Base-by-base conservation (phyloP, 2,888 invertebrate species). In the Synanthedon myopaeformis region DNA sequence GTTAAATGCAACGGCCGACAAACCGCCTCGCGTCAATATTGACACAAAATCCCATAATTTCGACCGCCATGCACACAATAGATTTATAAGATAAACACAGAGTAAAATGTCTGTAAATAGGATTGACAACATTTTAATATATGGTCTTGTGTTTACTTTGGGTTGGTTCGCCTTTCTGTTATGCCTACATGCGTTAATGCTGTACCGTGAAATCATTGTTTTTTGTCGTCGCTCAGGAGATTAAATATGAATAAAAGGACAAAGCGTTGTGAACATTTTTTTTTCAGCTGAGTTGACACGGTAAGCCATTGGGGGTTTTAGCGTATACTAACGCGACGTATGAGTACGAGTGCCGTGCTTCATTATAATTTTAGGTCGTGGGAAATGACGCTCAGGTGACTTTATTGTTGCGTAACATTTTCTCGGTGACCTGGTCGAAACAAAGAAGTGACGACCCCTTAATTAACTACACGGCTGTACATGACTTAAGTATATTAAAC, bases 41-140 rank as follows among this genome's bases (percentile, higher is more conserved):
- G 74, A 87, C 81, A 76, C 72, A 77, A 79, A 84, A 79, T 78
- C 83, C 85, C 83, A 86, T 83, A 83, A 85, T 84, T 82, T 80
- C 77, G 82, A 83, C 83, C 84, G 84, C 82, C 81, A 69, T 69
- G 78, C 79, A 82, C 79, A 86, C 86, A 87, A 86, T 84, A 82
- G 86, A 84, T 85, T 85, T 84, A 84, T 84, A 87, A 85, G 79
- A 82, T 85, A 87, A 87, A 87, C 83, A 86, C 73, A 72, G 78
- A 80, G 84, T 85, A 85, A 84, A 85, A 86, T 82, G 85, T 83
- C 79, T 79, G 86, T 80, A 85, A 87, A 87, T 84, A 86, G 78
- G 76, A 81, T 83, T 82, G 85, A 87, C 86, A 86, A 84, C 82
- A 83, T 83, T 87, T 85, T 85, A 85, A 86, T 86, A 86, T 83